Percentiles rank a stretch among this genome's conserved stretches.
phyloP scores from a whole-genome alignment of 2,888 invertebrate genomes.

The Orgyia antiqua region DNA sequence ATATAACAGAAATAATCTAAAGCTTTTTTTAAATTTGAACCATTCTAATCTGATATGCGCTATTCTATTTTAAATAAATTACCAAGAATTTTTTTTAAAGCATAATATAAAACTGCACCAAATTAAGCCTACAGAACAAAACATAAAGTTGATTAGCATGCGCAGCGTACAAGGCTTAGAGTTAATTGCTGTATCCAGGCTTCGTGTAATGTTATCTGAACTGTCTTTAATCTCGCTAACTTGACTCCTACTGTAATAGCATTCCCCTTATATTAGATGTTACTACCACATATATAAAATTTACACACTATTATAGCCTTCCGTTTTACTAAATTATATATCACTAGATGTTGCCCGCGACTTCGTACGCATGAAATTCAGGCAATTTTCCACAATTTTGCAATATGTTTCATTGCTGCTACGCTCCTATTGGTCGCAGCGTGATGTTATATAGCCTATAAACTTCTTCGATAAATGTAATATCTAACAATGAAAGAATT shows the following conservation, averaged over 20 bases:
- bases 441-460: too few species aligned
- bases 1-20: too few species aligned
- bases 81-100: conserved; percentile 3
- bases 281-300: conserved; percentile 8
- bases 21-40: too few species aligned
- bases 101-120: conserved; percentile 17
- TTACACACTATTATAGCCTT: conserved; percentile 16
- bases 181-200: conserved; percentile 35
- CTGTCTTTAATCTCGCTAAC: conserved; percentile 24
- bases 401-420: too few species aligned
- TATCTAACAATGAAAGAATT: too few species aligned
- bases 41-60: conserved; percentile 8
- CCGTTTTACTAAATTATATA: too few species aligned
- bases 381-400: too few species aligned
- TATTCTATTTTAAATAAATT: too few species aligned
- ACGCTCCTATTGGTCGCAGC: too few species aligned
- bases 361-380: too few species aligned
- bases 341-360: too few species aligned
- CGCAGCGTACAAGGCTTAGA: conserved; percentile 23
- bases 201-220: conserved; percentile 26
- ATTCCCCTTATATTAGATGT: conserved; percentile 14
- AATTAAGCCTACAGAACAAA: conserved; percentile 23
- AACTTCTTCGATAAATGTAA: too few species aligned
- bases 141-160: conserved; percentile 36
- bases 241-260: conserved; percentile 13